Evolutionary conservation across 2,888 invertebrate species (phyloP), one percentile per base, ranked within the genome.

Genomic region (Euspilapteryx auroguttella): DNA sequence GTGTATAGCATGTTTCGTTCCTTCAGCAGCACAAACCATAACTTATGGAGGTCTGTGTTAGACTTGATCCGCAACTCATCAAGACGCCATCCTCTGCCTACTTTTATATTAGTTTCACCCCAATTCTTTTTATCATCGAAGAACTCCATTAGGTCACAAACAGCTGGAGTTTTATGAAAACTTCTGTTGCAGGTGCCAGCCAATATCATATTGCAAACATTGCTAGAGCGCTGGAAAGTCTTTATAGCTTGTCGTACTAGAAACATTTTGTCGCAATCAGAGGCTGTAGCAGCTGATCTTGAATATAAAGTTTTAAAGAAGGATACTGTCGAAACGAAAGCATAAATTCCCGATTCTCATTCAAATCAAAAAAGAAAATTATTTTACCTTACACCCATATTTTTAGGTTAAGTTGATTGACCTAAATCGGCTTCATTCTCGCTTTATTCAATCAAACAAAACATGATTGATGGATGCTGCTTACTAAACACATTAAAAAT

Each of bases 1-100:
- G 98, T 97, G 36, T 93, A 63, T 11, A 99, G 75, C 97, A 98
- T 97, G 58, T 99, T 99, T 30, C 87, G 80, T 65, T 99, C 99
- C 69, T 98, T 99, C 29, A 97, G 64, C 31, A 99, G 69, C 10
- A 82, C 49, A 48, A 79, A 96, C 98, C 99, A 99, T 33, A 99
- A 68, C 71, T 98, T 96, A 56, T 99, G 99, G 32, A 99, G 79
- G 63, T 99, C 99, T 27, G 84, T 78, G 55, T 96, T 98, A 25
- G 94, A 94, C 64, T 98, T 99, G 26, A 97, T 82, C 46, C 99
- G 79, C 12, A 99, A 69, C 59, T 99, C 99, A 37, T 95, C 95
- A 31, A 78, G 58, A 34, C 73, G 85, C 97, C 97, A 98, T 3
- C 89, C 81, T 41, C 96, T 79, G 3, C 97, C 95, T 28, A 83